Evolutionary conservation across 2,797 vertebrate species (phyloP), one percentile per base, ranked within the genome.

Genomic region (Coregonus suidteri): DNA sequence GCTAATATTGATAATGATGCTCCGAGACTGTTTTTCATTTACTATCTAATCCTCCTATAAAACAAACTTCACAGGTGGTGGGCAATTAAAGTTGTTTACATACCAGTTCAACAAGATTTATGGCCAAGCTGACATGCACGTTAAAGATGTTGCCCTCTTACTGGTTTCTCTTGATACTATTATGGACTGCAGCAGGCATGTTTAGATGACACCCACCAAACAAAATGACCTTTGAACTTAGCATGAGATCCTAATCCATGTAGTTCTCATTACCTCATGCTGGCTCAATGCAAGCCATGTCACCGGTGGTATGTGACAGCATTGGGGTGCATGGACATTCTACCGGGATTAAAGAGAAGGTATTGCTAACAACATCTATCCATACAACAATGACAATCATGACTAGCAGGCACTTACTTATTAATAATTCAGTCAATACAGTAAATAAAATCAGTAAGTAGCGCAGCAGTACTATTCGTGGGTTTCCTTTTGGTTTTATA

Each of bases 191-290:
- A 74, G 77, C 77, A 84, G 73, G 76, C 79, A 81, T 90, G 88
- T 91, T 91, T 88, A 88, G 84, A 90, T 86, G 90, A 90, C 88
- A 90, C 88, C 89, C 78, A 78, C 86, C 83, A 82, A 89, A 86
- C 86, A 87, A 75, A 75, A 67, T 51, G 35, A 92, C 87, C 89
- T 90, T 89, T 83, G 88, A 90, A 91, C 92, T 88, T 79, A 83
- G 85, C 90, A 71, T 81, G 3, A 89, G 85, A 88, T 86, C 79
- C 88, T 87, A 75, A 80, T 80, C 79, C 79, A 80, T 84, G 78
- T 87, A 82, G 52, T 84, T 77, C 82, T 89, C 84, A 90, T 95
- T 93, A 94, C 90, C 91, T 97, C 93, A 96, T 91, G 90, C 90
- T 88, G 86, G 78, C 87, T 85, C 84, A 88, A 94, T 91, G 91